Percentiles rank a stretch among this genome's conserved stretches.
Evolutionary conservation across 2,113 vertebrate species (phyloP).

Genomic region (Propithecus coquereli): DNA sequence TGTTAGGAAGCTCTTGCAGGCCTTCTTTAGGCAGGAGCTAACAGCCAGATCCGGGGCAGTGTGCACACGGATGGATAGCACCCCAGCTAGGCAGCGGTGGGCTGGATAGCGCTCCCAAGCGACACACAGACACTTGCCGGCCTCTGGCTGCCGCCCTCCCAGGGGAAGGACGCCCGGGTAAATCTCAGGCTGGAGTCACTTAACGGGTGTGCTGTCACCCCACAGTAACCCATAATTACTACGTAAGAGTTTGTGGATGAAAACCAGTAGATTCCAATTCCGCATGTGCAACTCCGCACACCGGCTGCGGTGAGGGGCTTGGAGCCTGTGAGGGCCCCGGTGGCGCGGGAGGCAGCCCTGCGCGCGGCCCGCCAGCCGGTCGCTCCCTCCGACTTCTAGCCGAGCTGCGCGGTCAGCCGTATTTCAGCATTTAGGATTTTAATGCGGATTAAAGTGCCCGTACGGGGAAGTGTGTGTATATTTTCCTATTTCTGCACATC

Average conservation of each 20-base stretch:
- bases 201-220: constrained; percentile 66
- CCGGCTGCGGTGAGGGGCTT: constrained; percentile 48
- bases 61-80: not conserved
- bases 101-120: not conserved
- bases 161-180: not conserved
- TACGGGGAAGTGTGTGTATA: not conserved
- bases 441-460: not conserved
- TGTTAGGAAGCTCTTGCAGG: not conserved
- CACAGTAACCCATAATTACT: constrained; percentile 63
- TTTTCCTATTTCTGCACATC: constrained; percentile 10
- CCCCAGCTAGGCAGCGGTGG: not conserved
- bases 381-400: constrained; percentile 55
- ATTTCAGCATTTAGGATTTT: constrained; percentile 45
- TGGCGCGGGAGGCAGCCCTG: constrained; percentile 35
- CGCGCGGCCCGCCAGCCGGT: constrained; percentile 24
- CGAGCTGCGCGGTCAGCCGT: not conserved
- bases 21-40: not conserved
- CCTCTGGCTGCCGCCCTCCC: not conserved
- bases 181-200: constrained; percentile 36
- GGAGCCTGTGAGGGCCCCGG: constrained; percentile 52
- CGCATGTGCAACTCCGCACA: constrained; percentile 68
- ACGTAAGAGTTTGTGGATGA: constrained; percentile 36
- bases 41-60: not conserved
- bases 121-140: not conserved
- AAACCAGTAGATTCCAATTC: constrained; percentile 67